A percentile compares a stretch with the other conserved stretches of the same genome.
These are phyloP conservation scores for Lydus trimaculatus DNA, from an alignment of 2,888 invertebrate genomes.

Conservation along the genomic window DNA sequence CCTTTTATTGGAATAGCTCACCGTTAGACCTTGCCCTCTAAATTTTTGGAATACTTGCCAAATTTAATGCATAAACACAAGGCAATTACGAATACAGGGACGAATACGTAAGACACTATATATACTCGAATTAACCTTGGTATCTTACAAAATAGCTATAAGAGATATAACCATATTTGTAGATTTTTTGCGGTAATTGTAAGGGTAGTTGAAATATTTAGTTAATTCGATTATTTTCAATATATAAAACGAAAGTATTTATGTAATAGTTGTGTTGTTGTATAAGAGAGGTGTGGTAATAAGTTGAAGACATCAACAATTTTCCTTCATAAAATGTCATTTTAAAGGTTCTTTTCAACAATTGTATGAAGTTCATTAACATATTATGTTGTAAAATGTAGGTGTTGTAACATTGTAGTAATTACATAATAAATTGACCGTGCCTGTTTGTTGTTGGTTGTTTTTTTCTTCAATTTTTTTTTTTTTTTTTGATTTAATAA, in stretches of 20 bases:
- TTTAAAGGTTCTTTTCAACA: conserved; percentile 2
- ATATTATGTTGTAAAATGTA: not conserved
- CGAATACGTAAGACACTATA: no score
- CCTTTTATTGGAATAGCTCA: no score
- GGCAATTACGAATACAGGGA: no score
- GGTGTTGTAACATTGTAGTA: conserved; percentile 10
- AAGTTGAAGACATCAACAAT: conserved; percentile 2
- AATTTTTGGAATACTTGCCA: no score
- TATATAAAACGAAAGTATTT: not conserved
- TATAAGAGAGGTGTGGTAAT: conserved; percentile 14
- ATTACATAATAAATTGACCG: conserved; percentile 10
- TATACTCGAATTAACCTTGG: not conserved
- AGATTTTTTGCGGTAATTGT: not conserved
- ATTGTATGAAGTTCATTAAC: conserved; percentile 15
- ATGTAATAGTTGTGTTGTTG: not conserved
- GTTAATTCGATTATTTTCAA: conserved; percentile 1
- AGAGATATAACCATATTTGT: not conserved
- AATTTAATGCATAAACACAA: no score
- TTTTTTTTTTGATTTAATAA: not conserved
- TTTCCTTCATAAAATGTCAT: conserved; percentile 6
- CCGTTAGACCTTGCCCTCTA: no score
- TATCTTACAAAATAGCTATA: not conserved
- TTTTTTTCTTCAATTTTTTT: not conserved
- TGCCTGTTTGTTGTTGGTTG: no score
- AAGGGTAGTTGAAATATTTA: not conserved